Base-by-base conservation (phyloP, 37 sponge, comb jelly and placozoan genomes). In the Aplysina aerophoba region DNA sequence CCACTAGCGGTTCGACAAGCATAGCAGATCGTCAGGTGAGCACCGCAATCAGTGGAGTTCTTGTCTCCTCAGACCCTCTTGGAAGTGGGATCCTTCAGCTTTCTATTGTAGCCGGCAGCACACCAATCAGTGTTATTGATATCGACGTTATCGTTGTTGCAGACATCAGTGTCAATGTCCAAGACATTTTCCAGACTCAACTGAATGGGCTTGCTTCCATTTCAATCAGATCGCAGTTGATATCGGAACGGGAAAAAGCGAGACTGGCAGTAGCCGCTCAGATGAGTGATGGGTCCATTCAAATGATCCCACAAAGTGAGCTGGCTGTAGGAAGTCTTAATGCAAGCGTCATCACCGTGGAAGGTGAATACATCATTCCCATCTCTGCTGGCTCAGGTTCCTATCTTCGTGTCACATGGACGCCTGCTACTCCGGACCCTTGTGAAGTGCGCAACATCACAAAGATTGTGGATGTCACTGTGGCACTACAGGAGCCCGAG, bases 201-300 rank as follows among this genome's bases (percentile, higher is more conserved):
- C 19, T 75, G 44, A 50, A 75, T 4, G 53, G 54, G 4, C 78
- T 40, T 12, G 53, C 38, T 75, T 75, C 54, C 54, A 21, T 75
- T 75, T 41, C 25, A 3, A 41, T 50, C 55, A 80, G 82, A 55
- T 81, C 85, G 37, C 60, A 56, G 8, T 72, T 91, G 31, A 60
- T 56, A 39, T 80, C 87, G 62, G 87, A 87, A 75, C 71, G 38
- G 72, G 87, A 91, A 50, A 56, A 24, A 19, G 91, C 77, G 6
- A 60, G 62, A 39, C 30, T 87, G 24, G 27, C 83, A 24, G 71
- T 72, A 6, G 87, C 82, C 0, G 84, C 84, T 21, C 72, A 38
- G 36, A 80, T 72, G 40, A 59, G 87, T 41, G 91, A 91, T 79
- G 81, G 81, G 2, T 40, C 82, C 3, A 38, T 37, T 15, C 41